Percentiles rank a stretch among this genome's conserved stretches.
phyloP scores from a whole-genome alignment of 2,888 invertebrate species.

The Antheraea yamamai region DNA sequence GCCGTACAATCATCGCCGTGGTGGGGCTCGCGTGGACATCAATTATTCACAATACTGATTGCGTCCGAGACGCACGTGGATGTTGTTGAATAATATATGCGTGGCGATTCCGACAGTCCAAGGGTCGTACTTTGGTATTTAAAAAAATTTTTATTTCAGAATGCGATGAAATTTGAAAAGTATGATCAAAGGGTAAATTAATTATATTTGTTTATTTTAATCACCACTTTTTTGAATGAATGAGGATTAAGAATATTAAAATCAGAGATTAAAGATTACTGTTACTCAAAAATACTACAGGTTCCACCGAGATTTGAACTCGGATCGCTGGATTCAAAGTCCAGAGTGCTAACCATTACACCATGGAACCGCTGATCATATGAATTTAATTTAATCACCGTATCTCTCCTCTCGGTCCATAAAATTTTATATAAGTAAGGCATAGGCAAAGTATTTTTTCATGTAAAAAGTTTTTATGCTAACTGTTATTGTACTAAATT shows the following conservation, averaged over 20 bases:
- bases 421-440: neutral
- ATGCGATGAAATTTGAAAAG: too few species aligned
- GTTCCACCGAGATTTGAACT: slow-evolving; percentile 91
- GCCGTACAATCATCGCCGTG: slow-evolving; percentile 67
- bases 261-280: neutral
- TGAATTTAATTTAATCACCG: neutral
- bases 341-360: slow-evolving; percentile 91
- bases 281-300: slow-evolving; percentile 44
- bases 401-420: neutral
- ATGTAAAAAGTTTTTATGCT: too few species aligned
- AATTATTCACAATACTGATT: slow-evolving; percentile 82
- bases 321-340: slow-evolving; percentile 92
- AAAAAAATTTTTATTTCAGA: neutral
- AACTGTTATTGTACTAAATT: neutral
- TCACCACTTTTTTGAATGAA: neutral
- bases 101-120: slow-evolving; percentile 57
- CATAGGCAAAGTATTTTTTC: too few species aligned
- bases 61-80: slow-evolving; percentile 79
- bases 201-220: neutral
- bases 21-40: slow-evolving; percentile 49
- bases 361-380: slow-evolving; percentile 65
- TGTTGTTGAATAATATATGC: slow-evolving; percentile 73
- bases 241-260: neutral
- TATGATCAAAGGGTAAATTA: too few species aligned
- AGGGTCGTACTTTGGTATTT: slow-evolving; percentile 47